Evolutionary conservation across 2,888 invertebrate genomes (phyloP).

Genomic region (Iselma pallidipennis): DNA sequence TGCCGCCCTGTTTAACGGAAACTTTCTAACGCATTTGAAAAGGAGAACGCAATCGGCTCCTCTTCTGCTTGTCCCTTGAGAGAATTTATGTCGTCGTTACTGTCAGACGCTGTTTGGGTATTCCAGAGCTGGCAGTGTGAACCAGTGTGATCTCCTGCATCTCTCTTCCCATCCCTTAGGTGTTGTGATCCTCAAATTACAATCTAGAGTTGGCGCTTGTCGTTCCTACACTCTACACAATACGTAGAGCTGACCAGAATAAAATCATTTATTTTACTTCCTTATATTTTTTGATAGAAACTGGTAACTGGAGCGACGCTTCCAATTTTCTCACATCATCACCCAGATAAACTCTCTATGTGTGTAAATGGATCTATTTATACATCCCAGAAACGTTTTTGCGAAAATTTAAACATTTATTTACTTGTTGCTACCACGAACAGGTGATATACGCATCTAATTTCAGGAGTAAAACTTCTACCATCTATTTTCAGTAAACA

Average conservation of each 20-base stretch:
- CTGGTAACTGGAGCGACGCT: neutral
- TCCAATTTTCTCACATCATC: neutral
- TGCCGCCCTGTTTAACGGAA: conserved; percentile 20
- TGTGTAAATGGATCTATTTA: neutral
- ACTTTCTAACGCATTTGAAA: conserved; percentile 23
- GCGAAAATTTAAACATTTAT: neutral
- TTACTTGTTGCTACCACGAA: neutral
- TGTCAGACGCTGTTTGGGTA: conserved; percentile 55
- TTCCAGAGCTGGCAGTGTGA: conserved; percentile 31
- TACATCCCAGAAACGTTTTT: neutral
- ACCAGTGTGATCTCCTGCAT: conserved; percentile 38
- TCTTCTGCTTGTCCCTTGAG: conserved; percentile 43
- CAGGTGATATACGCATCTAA: neutral
- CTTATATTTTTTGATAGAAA: neutral
- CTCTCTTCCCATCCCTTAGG: conserved; percentile 49
- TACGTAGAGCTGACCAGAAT: conserved; percentile 51
- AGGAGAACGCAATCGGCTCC: conserved; percentile 37
- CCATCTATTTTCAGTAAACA: neutral
- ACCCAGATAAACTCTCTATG: neutral
- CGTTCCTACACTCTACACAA: conserved; percentile 37
- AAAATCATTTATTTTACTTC: conserved; percentile 36
- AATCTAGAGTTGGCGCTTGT: conserved; percentile 49
- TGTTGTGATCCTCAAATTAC: conserved; percentile 57
- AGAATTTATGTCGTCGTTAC: conserved; percentile 57
- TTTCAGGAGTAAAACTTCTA: neutral